These are phyloP conservation scores for Ips nitidus DNA, from an alignment of 1,140 invertebrate species.

Conservation along the genomic window DNA sequence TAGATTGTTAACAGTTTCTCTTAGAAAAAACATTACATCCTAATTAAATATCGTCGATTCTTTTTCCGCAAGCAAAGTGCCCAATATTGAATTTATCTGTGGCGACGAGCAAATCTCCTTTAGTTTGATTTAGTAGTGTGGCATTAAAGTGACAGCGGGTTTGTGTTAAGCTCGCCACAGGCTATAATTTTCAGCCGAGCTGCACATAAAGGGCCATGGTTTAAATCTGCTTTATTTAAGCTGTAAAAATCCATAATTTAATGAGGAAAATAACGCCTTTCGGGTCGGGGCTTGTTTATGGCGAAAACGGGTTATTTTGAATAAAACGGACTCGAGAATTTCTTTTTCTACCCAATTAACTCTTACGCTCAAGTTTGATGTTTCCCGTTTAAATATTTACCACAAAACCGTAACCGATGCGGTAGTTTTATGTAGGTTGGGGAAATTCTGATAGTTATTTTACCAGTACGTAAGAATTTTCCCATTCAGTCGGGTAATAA, in stretches of 20 bases:
- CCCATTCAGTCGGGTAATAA: too few relatives aligned
- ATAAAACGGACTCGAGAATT: not conserved
- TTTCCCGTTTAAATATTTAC: slow-evolving; percentile 1
- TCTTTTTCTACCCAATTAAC: slow-evolving; percentile 12
- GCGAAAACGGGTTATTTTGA: slow-evolving; percentile 4
- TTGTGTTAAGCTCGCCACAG: slow-evolving; percentile 42
- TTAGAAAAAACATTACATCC: not conserved
- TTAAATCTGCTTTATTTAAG: slow-evolving; percentile 31
- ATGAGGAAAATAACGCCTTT: slow-evolving; percentile 20
- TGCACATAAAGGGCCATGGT: slow-evolving; percentile 28
- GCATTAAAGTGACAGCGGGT: slow-evolving; percentile 49
- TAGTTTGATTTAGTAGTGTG: slow-evolving; percentile 48
- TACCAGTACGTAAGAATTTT: too few relatives aligned
- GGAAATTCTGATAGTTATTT: too few relatives aligned
- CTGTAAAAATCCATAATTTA: slow-evolving; percentile 32
- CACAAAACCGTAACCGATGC: too few relatives aligned
- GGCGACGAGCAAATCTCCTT: slow-evolving; percentile 40
- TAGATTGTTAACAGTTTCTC: too few relatives aligned
- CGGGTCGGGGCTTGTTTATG: slow-evolving; percentile 5
- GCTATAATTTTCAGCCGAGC: slow-evolving; percentile 44
- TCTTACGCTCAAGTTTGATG: not conserved
- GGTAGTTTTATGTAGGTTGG: too few relatives aligned
- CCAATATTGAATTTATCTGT: slow-evolving; percentile 42
- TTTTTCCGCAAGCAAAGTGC: not conserved
- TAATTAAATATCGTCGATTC: not conserved